These are phyloP conservation scores for Amphilophus citrinellus DNA, from an alignment of 2,113 vertebrate genomes.

Conservation along the genomic window DNA sequence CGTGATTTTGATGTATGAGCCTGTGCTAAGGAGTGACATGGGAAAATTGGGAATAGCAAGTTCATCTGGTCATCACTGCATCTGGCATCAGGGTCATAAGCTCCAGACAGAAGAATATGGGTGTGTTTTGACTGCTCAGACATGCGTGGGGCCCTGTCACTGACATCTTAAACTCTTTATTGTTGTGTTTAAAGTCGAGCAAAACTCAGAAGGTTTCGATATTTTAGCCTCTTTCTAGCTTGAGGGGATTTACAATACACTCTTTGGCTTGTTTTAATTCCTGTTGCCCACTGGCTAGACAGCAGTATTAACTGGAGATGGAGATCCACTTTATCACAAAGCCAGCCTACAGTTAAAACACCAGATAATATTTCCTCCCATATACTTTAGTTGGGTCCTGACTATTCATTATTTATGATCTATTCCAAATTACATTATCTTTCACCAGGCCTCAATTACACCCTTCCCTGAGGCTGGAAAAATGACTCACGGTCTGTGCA, in stretches of 20 bases:
- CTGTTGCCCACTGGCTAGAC: slow-evolving; percentile 65
- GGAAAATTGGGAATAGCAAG: slow-evolving; percentile 40
- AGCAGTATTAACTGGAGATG: slow-evolving; percentile 70
- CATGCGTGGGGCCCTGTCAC: slow-evolving; percentile 1
- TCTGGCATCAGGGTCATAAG: slow-evolving; percentile 25
- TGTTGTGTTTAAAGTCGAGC: slow-evolving; percentile 27
- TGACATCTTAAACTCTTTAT: slow-evolving; percentile 28
- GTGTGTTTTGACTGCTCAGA: slow-evolving; percentile 9
- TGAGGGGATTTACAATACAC: slow-evolving; percentile 35
- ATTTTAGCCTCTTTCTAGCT: slow-evolving; percentile 36
- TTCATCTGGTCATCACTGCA: slow-evolving; percentile 8
- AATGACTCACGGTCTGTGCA: slow-evolving; percentile 67
- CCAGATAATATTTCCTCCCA: slow-evolving; percentile 80
- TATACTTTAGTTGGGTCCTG: slow-evolving; percentile 72
- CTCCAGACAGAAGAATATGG: background rate
- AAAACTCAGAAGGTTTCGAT: slow-evolving; percentile 7
- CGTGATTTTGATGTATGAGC: slow-evolving; percentile 65
- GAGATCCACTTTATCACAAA: slow-evolving; percentile 73
- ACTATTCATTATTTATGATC: slow-evolving; percentile 82
- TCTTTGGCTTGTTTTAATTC: slow-evolving; percentile 63
- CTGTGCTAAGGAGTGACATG: slow-evolving; percentile 49
- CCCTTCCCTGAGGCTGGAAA: slow-evolving; percentile 71
- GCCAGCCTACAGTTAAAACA: slow-evolving; percentile 76
- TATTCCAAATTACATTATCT: slow-evolving; percentile 82
- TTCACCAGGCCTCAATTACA: slow-evolving; percentile 80